Evolutionary conservation across 2,797 vertebrate genomes (phyloP).

Genomic region (Spondyliosoma cantharus): DNA sequence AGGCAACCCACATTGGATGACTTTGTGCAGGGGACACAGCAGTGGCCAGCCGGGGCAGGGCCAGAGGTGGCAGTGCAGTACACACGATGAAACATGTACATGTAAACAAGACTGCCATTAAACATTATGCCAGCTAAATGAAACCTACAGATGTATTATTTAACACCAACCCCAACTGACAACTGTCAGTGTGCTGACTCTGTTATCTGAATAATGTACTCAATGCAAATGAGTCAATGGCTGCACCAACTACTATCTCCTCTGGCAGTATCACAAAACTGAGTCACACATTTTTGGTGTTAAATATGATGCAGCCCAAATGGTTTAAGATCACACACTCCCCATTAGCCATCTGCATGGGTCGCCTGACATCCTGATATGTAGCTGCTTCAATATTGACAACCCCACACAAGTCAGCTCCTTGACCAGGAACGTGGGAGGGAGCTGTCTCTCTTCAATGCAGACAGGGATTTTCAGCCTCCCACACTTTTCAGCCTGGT

Average conservation of each 20-base stretch:
- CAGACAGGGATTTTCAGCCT: constrained; percentile 53
- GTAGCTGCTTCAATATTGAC: constrained; percentile 24
- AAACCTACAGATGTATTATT: constrained; percentile 12
- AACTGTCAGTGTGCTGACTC: not conserved
- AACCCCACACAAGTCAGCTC: constrained; percentile 30
- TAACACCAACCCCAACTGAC: constrained; percentile 12
- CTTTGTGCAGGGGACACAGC: constrained; percentile 58
- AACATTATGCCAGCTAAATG: not conserved
- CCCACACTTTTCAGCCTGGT: constrained; percentile 37
- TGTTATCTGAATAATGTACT: constrained; percentile 4
- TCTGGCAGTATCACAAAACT: not conserved
- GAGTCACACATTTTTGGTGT: not conserved
- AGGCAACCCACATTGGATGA: constrained; percentile 54
- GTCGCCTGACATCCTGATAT: constrained; percentile 12
- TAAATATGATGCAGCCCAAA: not conserved
- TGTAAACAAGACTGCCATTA: not conserved
- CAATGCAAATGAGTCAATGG: constrained; percentile 25
- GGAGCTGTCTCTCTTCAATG: constrained; percentile 16
- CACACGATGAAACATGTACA: not conserved
- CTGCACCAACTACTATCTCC: not conserved
- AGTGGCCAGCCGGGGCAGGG: not conserved
- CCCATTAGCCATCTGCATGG: not conserved
- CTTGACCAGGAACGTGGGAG: constrained; percentile 41
- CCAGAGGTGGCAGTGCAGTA: not conserved
- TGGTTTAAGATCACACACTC: not conserved